These are phyloP conservation scores for Heliconius cydno DNA, from an alignment of 2,888 invertebrate species.

Conservation along the genomic window DNA sequence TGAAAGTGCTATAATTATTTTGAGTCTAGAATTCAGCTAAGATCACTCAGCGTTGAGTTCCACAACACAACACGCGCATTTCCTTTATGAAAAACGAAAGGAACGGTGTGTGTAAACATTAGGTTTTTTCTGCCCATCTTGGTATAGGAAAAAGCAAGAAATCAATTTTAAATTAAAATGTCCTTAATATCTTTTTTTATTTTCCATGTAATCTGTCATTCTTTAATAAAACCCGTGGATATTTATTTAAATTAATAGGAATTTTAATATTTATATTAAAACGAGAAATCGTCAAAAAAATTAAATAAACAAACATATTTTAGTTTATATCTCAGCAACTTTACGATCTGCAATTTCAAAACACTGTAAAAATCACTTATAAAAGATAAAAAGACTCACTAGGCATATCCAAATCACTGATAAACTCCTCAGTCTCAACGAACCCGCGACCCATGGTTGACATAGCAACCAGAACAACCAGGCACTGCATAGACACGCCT, in stretches of 20 bases:
- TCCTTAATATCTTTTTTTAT: neutral
- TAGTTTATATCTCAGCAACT: too few species aligned
- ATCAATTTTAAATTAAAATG: neutral
- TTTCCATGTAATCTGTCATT: too few species aligned
- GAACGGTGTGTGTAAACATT: neutral
- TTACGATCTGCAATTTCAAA: too few species aligned
- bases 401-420: slow-evolving; percentile 83
- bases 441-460: slow-evolving; percentile 70
- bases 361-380: too few species aligned
- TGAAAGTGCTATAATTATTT: neutral
- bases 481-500: slow-evolving; percentile 45
- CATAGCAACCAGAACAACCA: slow-evolving; percentile 56
- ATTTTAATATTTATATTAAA: too few species aligned
- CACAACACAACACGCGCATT: too few species aligned
- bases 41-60: neutral
- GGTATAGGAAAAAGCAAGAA: neutral
- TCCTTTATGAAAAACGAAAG: neutral
- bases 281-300: neutral
- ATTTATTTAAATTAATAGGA: too few species aligned
- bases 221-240: too few species aligned
- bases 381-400: slow-evolving; percentile 63
- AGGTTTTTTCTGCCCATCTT: neutral
- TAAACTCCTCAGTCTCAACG: slow-evolving; percentile 80
- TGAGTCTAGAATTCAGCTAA: neutral
- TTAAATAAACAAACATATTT: slow-evolving; percentile 3